Evolutionary conservation across 2,888 invertebrate genomes (phyloP), one percentile per base, ranked within the genome.

Genomic region (Lasioglossum morio): DNA sequence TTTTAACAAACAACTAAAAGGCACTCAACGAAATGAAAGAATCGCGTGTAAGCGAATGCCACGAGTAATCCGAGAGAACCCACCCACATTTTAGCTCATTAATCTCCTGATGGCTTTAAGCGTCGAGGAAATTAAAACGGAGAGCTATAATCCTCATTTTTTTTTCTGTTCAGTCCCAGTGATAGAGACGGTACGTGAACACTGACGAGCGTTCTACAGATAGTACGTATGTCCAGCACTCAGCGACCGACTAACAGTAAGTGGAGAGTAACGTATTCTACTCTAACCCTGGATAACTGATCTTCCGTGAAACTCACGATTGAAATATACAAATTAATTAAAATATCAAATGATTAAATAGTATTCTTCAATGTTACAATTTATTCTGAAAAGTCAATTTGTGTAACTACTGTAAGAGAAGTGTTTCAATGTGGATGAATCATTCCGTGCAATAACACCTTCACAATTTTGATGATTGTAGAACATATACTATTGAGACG

Each of bases 11-110:
- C 69, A 37, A 37, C 3, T 23, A 40, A n/a, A 37, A n/a, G 4
- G 40, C 69, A 70, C 69, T 70, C 40, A 40, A 37, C n/a, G 12
- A 37, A 70, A 70, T 70, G 69, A 70, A 70, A 70, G 37, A 70
- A 37, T 70, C 40, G 69, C 69, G 69, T 70, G 69, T 70, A 34
- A 66, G 66, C 34, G 10, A 69, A 37, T 37, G 69, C n/a, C 69
- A 37, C 69, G 8, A 10, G 12, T 23, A n/a, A 23, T 12, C 40
- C 23, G 10, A 40, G 37, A 12, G 40, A 7, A 70, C 69, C 69
- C 69, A 40, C 69, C 69, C 69, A 70, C 23, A n/a, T 70, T 70
- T 70, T 23, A 70, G 69, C 4, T 70, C 37, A 40, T 40, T 70
- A 70, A 70, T 70, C 12, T 23, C 40, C 69, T 37, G 10, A 40